Evolutionary conservation across 2,888 invertebrate genomes (phyloP), one percentile per base, ranked within the genome.

Genomic region (Nomada hirtipes): DNA sequence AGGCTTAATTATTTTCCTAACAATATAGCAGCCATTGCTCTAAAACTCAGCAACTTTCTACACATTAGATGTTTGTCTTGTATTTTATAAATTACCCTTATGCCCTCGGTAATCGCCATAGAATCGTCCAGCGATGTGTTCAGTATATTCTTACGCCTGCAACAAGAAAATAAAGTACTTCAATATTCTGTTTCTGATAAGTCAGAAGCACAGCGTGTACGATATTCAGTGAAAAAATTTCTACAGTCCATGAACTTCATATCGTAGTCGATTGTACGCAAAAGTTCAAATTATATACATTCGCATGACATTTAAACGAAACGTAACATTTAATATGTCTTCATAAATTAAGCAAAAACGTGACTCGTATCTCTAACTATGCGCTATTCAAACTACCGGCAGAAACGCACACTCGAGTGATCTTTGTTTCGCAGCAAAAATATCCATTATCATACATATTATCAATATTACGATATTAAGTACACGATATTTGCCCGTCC

Each of bases 171-270:
- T 23, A 55, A 55, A 55, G 4, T 36, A 42, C 23, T 53, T 26
- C 10, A 42, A 53, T 11, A 23, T 18, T 55, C 20, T 68, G 20
- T 18, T 55, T 23, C 36, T 55, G 67, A 68, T 68, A 42, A 55
- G 23, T 55, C 15, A 4, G 4, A 15, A 36, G 36, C 4, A 7
- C 20, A 4, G 18, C 11, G 36, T 7, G 2, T 2, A 55, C 55
- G 53, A 55, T 68, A 42, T 23, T 55, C 67, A 55, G 9, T 29
- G 50, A 10, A 42, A 42, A 36, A 20, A 15, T 15, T 36, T 36
- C 67, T 4, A 53, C 4, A 55, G 67, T 42, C 42, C 67, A 11
- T 42, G 67, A 68, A 68, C 67, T 53, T 68, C 36, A 55, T 68
- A 55, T 68, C 67, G 53, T 36, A 11, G 23, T 42, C 23, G 67